Evolutionary conservation across 2,113 vertebrate genomes (phyloP).

Genomic region (Calyptommatus sinebrachiatus): DNA sequence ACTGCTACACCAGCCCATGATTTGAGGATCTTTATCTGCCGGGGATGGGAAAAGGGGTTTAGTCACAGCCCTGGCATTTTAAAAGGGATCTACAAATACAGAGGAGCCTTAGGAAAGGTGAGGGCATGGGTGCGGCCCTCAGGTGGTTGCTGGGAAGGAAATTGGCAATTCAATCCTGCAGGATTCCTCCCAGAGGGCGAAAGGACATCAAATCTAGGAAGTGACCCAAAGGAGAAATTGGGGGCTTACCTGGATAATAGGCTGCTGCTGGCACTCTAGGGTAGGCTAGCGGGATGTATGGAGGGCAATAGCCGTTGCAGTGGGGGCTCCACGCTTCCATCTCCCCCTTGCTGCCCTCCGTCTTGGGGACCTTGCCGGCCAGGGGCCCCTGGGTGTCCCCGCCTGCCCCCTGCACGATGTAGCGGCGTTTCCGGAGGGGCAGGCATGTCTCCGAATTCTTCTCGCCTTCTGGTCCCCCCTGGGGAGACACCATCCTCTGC

Average conservation of each 20-base stretch:
- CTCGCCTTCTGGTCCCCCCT: neutral
- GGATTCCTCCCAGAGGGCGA: neutral
- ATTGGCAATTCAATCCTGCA: neutral
- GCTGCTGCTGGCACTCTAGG: neutral
- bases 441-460: neutral
- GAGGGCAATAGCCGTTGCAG: neutral
- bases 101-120: neutral
- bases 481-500: neutral
- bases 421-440: slow-evolving; percentile 9
- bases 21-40: too few species aligned
- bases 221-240: neutral
- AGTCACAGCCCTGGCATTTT: too few species aligned
- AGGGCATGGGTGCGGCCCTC: too few species aligned
- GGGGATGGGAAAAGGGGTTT: too few species aligned
- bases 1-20: too few species aligned
- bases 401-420: neutral
- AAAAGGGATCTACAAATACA: neutral
- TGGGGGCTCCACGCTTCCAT: neutral
- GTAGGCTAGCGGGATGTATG: neutral
- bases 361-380: slow-evolving; percentile 22
- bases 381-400: neutral
- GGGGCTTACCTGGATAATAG: slow-evolving; percentile 9
- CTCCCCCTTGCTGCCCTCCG: neutral
- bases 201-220: neutral
- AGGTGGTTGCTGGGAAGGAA: neutral